Conservation (phyloP, 2,113 vertebrate species). For the Otus sunia region DNA sequence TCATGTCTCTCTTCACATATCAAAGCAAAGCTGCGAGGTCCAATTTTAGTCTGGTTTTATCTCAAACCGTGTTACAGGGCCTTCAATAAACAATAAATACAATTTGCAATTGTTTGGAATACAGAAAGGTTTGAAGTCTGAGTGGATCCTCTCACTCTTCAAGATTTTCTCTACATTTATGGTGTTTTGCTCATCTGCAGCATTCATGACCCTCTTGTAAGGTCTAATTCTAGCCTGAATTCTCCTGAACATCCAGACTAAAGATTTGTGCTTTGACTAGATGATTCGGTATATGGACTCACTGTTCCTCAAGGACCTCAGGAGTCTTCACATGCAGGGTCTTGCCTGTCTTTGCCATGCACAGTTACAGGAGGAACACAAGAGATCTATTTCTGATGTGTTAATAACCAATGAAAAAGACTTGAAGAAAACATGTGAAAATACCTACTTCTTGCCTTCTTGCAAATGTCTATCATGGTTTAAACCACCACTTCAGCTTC, state of each 20-base stretch:
- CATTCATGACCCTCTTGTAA: background rate
- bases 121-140: background rate
- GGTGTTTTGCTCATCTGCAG: background rate
- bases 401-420: background rate
- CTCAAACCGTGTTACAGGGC: background rate
- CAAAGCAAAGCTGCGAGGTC: slow-evolving; percentile 14
- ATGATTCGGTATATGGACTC: accelerated
- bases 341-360: background rate
- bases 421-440: background rate
- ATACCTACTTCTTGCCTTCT: slow-evolving; percentile 13
- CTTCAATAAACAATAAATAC: background rate
- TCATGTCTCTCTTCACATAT: background rate
- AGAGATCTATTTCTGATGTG: background rate
- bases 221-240: background rate
- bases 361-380: background rate
- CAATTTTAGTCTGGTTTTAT: background rate
- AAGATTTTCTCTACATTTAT: background rate
- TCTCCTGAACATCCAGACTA: background rate
- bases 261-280: background rate
- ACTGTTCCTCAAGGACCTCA: background rate
- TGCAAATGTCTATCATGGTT: slow-evolving; percentile 16
- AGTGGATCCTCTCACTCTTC: background rate
- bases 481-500: slow-evolving; percentile 56
- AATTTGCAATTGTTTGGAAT: background rate
- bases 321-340: background rate